Base-by-base conservation (phyloP, 2,888 invertebrate genomes). In the Dasypogon diadema region DNA sequence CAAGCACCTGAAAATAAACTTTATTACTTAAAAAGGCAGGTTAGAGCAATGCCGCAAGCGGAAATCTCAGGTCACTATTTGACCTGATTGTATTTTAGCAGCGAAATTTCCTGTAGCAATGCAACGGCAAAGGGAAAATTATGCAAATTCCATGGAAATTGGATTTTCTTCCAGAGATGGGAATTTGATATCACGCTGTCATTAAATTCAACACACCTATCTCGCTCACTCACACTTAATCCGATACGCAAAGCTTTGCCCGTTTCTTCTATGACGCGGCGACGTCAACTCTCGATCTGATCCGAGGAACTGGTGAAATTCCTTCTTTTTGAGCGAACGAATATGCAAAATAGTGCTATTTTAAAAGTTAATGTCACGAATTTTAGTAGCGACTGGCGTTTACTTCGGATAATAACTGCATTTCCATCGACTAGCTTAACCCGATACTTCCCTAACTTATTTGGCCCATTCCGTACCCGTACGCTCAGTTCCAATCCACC, bases 171-270 rank as follows among this genome's bases (percentile, higher is more conserved):
- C 63, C 30, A 6, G 58, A 30, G 56, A 12, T 14, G 54, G 37
- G 42, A 74, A 74, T 74, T 60, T 74, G 74, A 74, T 60, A 74
- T 60, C 48, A 48, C 10, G 60, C 63, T 74, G 74, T 51, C 74
- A 74, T 74, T 60, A 30, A 60, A 18, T 34, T 21, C 14, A 12
- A 18, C 8, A 5, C 18, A 16, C 18, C 37, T 34, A 21, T 63
- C 63, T 22, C 34, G n/a, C 37, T 63, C 37, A 22, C 63, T 30
- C 63, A 12, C 26, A 68, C 22, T 12, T 24, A 46, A 26, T 22
- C 68, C 22, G 16, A 26, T 48, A 46, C 46, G 68, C 68, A 46
- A 51, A 26, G 48, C 14, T 51, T 24, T 16, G 12, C 21, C 46
- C 5, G 68, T n/a, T 26, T 24, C 10, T 56, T 18, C 3, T 37